Evolutionary conservation across 2,113 vertebrate species (phyloP).

Genomic region (Electrona antarctica): DNA sequence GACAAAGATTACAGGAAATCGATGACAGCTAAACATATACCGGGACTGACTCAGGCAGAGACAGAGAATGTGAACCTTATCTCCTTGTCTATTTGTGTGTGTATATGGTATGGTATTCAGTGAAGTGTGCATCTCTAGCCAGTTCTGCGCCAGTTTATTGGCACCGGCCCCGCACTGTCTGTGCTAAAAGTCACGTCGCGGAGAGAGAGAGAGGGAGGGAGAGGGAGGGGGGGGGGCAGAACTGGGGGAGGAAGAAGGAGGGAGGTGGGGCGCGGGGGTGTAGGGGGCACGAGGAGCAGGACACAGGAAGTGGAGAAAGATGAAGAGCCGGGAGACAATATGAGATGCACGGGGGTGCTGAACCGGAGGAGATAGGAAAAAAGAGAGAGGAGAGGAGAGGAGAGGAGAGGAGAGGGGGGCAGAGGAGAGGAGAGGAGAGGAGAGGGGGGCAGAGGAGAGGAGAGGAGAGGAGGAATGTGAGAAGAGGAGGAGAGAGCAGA

Average conservation of each 20-base stretch:
- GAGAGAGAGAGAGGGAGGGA: conserved; percentile 54
- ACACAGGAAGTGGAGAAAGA: conserved; percentile 83
- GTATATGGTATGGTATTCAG: not conserved
- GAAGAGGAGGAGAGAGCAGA: conserved; percentile 49
- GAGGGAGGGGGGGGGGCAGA: conserved; percentile 38
- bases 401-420: conserved; percentile 54
- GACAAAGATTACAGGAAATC: too few species aligned
- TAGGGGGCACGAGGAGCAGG: conserved; percentile 77
- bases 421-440: conserved; percentile 52
- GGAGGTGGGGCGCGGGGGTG: conserved; percentile 68
- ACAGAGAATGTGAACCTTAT: not conserved
- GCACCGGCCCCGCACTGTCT: conserved; percentile 73
- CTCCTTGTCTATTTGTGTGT: not conserved
- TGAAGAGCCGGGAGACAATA: conserved; percentile 78
- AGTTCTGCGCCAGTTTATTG: conserved; percentile 77
- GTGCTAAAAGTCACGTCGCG: conserved; percentile 83
- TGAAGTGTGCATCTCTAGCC: conserved; percentile 62
- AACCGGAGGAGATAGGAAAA: conserved; percentile 50
- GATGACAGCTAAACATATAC: too few species aligned
- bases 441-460: conserved; percentile 7
- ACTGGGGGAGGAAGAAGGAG: conserved; percentile 43
- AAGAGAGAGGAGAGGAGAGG: conserved; percentile 32
- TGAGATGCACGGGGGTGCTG: conserved; percentile 78
- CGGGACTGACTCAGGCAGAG: not conserved
- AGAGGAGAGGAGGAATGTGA: conserved; percentile 58